Conservation (phyloP, 2,113 vertebrate genomes). For the Microcebus griseorufus region DNA sequence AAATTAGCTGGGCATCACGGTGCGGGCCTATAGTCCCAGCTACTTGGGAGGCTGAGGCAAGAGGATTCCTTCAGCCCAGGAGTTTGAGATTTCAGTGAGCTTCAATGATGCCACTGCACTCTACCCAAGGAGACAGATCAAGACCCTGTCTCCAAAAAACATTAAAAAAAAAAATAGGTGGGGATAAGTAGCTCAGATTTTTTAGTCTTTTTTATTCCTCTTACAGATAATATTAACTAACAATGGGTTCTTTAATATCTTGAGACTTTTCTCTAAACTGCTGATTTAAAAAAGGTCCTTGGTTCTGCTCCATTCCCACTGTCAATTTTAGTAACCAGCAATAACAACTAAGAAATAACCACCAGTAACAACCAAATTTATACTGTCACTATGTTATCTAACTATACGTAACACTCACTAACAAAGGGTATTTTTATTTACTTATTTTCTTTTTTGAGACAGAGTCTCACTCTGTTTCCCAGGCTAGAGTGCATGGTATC, state of each 20-base stretch:
- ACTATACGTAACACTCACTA: not conserved
- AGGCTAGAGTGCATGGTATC: too few species aligned
- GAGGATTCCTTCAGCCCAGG: too few species aligned
- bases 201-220: not conserved
- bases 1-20: too few species aligned
- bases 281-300: not conserved
- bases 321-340: not conserved
- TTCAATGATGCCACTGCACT: too few species aligned
- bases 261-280: not conserved
- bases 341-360: not conserved
- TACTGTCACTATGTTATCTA: not conserved
- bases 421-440: not conserved
- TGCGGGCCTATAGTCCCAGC: too few species aligned
- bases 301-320: not conserved
- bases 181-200: not conserved
- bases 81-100: too few species aligned
- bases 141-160: too few species aligned
- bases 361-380: constrained; percentile 20
- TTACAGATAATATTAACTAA: not conserved
- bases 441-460: too few species aligned
- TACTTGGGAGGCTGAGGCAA: too few species aligned
- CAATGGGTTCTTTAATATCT: not conserved
- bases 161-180: not conserved
- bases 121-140: too few species aligned
- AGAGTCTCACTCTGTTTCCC: too few species aligned